phyloP scores from a whole-genome alignment of 2,797 vertebrate species.

The Ceyx erithaca region DNA sequence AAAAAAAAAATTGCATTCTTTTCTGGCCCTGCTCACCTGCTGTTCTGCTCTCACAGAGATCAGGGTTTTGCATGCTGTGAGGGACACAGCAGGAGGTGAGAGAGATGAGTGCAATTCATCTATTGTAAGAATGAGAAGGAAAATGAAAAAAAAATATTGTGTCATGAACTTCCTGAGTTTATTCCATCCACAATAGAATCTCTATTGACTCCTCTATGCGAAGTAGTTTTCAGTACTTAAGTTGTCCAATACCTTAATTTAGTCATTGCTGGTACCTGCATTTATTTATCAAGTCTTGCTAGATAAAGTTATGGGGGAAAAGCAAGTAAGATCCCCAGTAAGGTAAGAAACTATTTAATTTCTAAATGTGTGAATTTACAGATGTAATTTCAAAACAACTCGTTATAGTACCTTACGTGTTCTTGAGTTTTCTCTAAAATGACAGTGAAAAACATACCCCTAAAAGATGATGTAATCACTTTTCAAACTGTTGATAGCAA shows the following conservation, averaged over 20 bases:
- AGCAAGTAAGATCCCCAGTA: not conserved
- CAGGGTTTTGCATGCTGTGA: not conserved
- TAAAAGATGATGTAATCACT: not conserved
- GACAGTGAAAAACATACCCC: not conserved
- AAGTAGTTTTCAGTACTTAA: not conserved
- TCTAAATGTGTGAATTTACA: not conserved
- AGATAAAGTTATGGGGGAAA: not conserved
- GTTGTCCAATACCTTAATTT: not conserved
- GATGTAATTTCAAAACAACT: not conserved
- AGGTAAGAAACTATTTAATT: not conserved
- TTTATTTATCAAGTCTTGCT: not conserved
- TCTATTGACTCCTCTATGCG: not conserved
- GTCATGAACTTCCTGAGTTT: not conserved
- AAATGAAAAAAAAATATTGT: not conserved
- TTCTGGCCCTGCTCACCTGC: not conserved
- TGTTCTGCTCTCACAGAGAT: not conserved
- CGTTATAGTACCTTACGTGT: not conserved
- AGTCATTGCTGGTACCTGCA: not conserved
- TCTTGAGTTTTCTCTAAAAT: not conserved
- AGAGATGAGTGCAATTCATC: not conserved
- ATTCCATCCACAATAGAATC: not conserved
- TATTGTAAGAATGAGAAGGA: not conserved
- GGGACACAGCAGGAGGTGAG: not conserved
- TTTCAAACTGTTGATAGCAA: not conserved
- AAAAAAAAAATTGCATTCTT: not conserved